Evolutionary conservation across 1,140 invertebrate species (phyloP).

Genomic region (Procambarus virginalis): DNA sequence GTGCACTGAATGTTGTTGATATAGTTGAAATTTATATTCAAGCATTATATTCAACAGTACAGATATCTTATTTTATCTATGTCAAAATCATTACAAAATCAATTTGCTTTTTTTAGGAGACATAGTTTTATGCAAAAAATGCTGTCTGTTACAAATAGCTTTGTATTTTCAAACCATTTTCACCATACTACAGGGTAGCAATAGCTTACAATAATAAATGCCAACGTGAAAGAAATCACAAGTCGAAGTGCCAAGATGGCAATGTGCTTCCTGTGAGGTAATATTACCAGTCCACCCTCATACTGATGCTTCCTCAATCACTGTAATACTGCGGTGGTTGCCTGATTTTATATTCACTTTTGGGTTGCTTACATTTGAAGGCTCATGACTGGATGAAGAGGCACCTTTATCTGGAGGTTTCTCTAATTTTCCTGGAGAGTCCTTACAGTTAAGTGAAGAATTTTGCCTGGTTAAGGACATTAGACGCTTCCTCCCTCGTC

Average conservation of each 20-base stretch:
- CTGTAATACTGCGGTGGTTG: constrained; percentile 44
- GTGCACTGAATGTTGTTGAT: neutral
- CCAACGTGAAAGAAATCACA: neutral
- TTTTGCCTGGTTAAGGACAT: constrained; percentile 33
- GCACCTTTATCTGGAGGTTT: constrained; percentile 20
- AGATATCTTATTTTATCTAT: neutral
- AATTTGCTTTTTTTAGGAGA: neutral
- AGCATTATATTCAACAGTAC: too few relatives aligned
- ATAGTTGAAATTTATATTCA: neutral
- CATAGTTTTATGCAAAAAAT: neutral
- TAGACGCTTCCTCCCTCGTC: constrained; percentile 27
- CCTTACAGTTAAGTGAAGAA: constrained; percentile 6
- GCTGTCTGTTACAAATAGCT: neutral
- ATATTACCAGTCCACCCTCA: neutral
- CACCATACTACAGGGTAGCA: neutral
- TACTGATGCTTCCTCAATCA: constrained; percentile 41
- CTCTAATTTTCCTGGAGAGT: constrained; percentile 35
- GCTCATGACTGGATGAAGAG: neutral
- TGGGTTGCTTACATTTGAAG: neutral
- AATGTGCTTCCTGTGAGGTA: neutral
- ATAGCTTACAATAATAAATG: constrained; percentile 15
- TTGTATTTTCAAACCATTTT: neutral
- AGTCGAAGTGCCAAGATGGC: constrained; percentile 1
- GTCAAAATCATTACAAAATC: neutral
- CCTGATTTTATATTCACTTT: constrained; percentile 14